These are phyloP conservation scores for Beaufortia kweichowensis DNA, from an alignment of 2,113 vertebrate species.

Conservation along the genomic window DNA sequence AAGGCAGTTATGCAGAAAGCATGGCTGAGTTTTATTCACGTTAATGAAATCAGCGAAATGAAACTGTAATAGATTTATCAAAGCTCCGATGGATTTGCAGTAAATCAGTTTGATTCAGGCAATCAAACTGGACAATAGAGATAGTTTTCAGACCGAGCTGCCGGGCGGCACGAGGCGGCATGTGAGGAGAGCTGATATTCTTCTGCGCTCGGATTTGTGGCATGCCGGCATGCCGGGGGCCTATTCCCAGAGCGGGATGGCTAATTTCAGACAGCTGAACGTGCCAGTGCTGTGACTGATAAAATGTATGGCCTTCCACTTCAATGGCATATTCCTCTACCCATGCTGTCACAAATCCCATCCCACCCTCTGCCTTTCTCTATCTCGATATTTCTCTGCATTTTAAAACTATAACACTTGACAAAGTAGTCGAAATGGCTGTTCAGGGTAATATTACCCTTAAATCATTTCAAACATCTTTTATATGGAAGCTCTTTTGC, in stretches of 20 bases:
- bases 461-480: neutral
- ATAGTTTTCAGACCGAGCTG: constrained; percentile 93
- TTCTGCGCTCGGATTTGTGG: constrained; percentile 80
- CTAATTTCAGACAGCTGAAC: constrained; percentile 83
- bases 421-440: neutral
- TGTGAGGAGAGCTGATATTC: constrained; percentile 97
- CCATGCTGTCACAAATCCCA: constrained; percentile 58
- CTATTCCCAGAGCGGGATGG: constrained; percentile 82
- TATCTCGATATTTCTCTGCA: constrained; percentile 28
- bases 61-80: constrained; percentile 99
- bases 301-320: constrained; percentile 84
- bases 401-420: neutral
- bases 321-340: constrained; percentile 83
- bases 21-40: constrained; percentile 99
- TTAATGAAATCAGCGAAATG: constrained; percentile 99
- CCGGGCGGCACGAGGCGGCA: constrained; percentile 88
- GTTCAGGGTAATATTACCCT: neutral
- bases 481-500: too few relatives aligned
- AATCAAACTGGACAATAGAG: constrained; percentile 99
- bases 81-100: constrained; percentile 99
- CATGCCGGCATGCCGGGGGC: constrained; percentile 74
- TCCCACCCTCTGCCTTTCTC: constrained; percentile 52
- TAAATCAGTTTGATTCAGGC: constrained; percentile 99
- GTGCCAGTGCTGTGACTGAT: constrained; percentile 88
- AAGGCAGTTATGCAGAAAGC: constrained; percentile 99